Evolutionary conservation across 1,140 invertebrate genomes (phyloP).

Genomic region (Drosophila baimaii): DNA sequence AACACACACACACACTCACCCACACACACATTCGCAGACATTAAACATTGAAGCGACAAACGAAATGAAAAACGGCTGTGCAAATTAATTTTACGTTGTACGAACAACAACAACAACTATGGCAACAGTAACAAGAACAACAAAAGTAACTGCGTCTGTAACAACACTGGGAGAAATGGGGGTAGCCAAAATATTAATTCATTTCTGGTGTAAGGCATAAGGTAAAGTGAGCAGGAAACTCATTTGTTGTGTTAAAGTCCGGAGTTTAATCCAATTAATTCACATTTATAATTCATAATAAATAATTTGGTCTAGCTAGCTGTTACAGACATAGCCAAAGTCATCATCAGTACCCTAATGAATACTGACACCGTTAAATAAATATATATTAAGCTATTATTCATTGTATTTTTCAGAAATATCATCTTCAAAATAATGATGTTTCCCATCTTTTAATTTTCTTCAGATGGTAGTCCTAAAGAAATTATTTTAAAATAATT

Average conservation of each 20-base stretch:
- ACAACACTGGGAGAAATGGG: constrained; percentile 26
- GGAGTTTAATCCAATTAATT: too few species aligned
- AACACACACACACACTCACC: constrained; percentile 18
- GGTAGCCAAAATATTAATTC: too few species aligned
- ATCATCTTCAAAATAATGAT: neutral
- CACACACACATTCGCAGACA: constrained; percentile 47
- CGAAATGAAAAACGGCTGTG: constrained; percentile 79
- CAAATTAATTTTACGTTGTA: constrained; percentile 79
- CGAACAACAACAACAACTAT: constrained; percentile 62
- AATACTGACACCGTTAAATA: too few species aligned
- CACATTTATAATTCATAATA: too few species aligned
- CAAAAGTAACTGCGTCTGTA: constrained; percentile 56
- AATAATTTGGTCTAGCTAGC: too few species aligned
- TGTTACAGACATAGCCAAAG: neutral
- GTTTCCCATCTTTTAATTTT: neutral
- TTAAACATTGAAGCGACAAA: constrained; percentile 73
- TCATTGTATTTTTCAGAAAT: neutral
- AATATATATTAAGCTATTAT: neutral
- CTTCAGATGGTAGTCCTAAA: too few species aligned
- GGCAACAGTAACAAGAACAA: constrained; percentile 47
- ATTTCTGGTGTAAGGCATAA: too few species aligned
- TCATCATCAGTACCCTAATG: neutral
- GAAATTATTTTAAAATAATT: neutral
- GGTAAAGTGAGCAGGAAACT: too few species aligned
- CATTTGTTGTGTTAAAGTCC: too few species aligned